A percentile compares a stretch with the other conserved stretches of the same genome.
Conservation (phyloP, 2,797 vertebrate genomes). For the Cryptoprocta ferox region DNA sequence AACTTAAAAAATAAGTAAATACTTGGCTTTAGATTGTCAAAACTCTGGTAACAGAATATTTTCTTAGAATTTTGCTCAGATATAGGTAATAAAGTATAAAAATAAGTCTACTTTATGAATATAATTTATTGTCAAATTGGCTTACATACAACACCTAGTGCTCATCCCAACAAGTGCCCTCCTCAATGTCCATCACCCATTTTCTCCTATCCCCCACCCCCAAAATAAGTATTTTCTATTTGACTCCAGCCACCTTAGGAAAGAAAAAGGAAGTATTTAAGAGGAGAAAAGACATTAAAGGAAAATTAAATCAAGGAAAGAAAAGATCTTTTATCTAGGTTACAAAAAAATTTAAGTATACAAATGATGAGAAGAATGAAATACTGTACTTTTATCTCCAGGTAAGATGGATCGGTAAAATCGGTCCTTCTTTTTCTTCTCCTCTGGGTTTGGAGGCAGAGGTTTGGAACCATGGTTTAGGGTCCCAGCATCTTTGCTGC, state of each 20-base stretch:
- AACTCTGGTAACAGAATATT: not conserved
- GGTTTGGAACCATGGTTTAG: slow-evolving; percentile 96
- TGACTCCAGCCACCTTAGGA: slow-evolving; percentile 13
- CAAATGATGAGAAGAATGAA: slow-evolving; percentile 59
- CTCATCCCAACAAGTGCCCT: too few species aligned
- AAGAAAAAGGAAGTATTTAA: slow-evolving; percentile 49
- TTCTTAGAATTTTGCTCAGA: slow-evolving; percentile 38
- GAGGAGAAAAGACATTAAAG: not conserved
- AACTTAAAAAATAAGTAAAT: slow-evolving; percentile 47
- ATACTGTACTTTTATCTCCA: slow-evolving; percentile 94
- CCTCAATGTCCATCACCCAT: too few species aligned
- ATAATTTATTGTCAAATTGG: too few species aligned
- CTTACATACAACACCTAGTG: too few species aligned
- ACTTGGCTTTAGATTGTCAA: not conserved
- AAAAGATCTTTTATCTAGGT: not conserved
- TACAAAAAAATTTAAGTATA: not conserved
- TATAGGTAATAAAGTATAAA: slow-evolving; percentile 6
- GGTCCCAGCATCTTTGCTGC: slow-evolving; percentile 91
- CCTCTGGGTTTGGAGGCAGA: slow-evolving; percentile 96
- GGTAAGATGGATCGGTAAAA: slow-evolving; percentile 95
- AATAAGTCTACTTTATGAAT: not conserved
- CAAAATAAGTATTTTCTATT: slow-evolving; percentile 52
- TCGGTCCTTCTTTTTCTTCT: slow-evolving; percentile 95
- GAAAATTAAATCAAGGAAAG: slow-evolving; percentile 33
- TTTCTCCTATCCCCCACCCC: too few species aligned